phyloP scores from a whole-genome alignment of 2,888 invertebrate genomes.

The Salticus scenicus region DNA sequence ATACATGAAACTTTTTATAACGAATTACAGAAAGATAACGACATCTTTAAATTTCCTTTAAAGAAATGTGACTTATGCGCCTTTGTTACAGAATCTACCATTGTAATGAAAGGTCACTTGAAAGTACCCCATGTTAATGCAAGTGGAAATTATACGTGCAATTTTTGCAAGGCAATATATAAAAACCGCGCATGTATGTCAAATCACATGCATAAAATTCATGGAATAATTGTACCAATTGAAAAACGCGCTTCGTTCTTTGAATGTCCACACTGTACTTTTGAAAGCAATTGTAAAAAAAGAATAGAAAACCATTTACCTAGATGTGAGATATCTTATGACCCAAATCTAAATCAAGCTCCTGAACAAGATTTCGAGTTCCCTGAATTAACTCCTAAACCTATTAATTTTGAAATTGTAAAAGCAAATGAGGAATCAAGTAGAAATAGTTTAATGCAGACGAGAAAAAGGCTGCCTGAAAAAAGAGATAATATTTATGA shows the following conservation, averaged over 20 bases:
- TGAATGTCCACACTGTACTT: slow-evolving; percentile 91
- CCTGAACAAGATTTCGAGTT: slow-evolving; percentile 80
- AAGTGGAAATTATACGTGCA: slow-evolving; percentile 79
- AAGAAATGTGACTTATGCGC: slow-evolving; percentile 91
- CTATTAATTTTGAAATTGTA: slow-evolving; percentile 74
- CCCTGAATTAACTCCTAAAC: slow-evolving; percentile 92
- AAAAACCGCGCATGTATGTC: slow-evolving; percentile 87
- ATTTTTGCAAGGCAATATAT: slow-evolving; percentile 87
- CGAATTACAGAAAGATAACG: slow-evolving; percentile 89
- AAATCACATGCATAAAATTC: slow-evolving; percentile 93
- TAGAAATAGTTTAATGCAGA: slow-evolving; percentile 51
- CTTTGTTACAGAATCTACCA: slow-evolving; percentile 89
- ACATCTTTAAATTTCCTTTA: slow-evolving; percentile 83
- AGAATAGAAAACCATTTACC: slow-evolving; percentile 90
- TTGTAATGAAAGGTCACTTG: slow-evolving; percentile 90
- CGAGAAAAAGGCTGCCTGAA: slow-evolving; percentile 49
- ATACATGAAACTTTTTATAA: slow-evolving; percentile 83
- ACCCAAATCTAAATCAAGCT: slow-evolving; percentile 80
- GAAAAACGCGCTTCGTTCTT: slow-evolving; percentile 91
- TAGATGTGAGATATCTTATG: slow-evolving; percentile 91
- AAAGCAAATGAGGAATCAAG: slow-evolving; percentile 71
- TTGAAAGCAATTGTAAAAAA: slow-evolving; percentile 94
- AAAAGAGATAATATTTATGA: slow-evolving; percentile 45
- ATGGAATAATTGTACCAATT: slow-evolving; percentile 87
- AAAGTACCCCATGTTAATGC: slow-evolving; percentile 91